phyloP scores from a whole-genome alignment of 2,113 vertebrate species.

The Callaeas wilsoni region DNA sequence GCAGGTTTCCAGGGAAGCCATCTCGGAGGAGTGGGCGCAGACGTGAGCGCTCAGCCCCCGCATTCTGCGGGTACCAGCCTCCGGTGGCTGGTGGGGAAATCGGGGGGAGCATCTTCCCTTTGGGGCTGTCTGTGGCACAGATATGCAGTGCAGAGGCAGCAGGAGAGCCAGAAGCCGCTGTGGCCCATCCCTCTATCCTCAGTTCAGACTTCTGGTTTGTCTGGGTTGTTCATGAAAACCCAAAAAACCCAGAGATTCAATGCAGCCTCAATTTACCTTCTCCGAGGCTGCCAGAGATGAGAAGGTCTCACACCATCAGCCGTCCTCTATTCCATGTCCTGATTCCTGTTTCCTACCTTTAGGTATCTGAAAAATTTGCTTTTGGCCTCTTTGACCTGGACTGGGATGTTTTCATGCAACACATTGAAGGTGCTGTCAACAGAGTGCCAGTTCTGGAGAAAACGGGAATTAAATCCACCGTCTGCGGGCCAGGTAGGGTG shows the following conservation, averaged over 20 bases:
- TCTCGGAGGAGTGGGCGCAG: accelerated
- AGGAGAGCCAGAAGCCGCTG: not conserved
- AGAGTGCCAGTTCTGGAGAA: slow-evolving; percentile 86
- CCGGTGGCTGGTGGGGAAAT: not conserved
- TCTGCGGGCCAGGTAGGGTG: slow-evolving; percentile 88
- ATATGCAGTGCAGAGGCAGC: accelerated
- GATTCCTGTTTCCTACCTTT: not conserved
- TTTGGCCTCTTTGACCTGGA: slow-evolving; percentile 96
- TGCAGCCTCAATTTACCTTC: not conserved
- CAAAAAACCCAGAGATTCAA: not conserved
- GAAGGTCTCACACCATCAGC: not conserved
- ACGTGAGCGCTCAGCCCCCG: accelerated
- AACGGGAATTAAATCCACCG: slow-evolving; percentile 93
- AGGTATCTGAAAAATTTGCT: slow-evolving; percentile 92
- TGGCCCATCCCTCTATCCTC: not conserved
- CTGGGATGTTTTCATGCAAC: slow-evolving; percentile 93
- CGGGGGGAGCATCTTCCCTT: not conserved
- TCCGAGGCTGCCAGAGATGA: not conserved
- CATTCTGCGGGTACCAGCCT: not conserved
- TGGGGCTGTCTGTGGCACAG: not conserved
- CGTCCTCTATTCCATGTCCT: not conserved
- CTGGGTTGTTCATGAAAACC: not conserved
- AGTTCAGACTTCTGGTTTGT: not conserved
- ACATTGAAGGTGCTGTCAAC: slow-evolving; percentile 90
- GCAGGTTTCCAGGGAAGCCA: not conserved